Base-by-base conservation (phyloP, 2,797 vertebrate genomes). In the Sternotherus odoratus region DNA sequence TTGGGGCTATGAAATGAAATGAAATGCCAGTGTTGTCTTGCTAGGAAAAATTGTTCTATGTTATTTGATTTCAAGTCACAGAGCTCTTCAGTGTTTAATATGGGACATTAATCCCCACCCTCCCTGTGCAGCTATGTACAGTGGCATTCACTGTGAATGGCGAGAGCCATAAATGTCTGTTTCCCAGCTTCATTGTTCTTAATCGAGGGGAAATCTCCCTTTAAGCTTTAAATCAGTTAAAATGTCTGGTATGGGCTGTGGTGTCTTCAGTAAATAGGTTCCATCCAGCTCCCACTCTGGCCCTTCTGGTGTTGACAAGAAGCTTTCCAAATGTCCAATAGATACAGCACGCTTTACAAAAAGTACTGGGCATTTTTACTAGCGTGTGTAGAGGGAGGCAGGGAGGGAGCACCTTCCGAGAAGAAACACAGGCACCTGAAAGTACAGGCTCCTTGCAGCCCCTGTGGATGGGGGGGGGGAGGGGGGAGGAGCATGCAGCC, bases 231-330 rank as follows among this genome's bases (percentile, higher is more conserved):
- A 87, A 75, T 30, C 72, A 75, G 43, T 75, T 74, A 48, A 48
- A 90, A 63, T 13, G 93, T 79, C 82, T 88, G 0, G 88, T 82
- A 82, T 3, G 8, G 36, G 8, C 72, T 85, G 26, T 16, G 24
- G 11, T 92, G 49, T 85, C 60, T 88, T 88, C 82, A 77, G 43
- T 77, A 57, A 33, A 33, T 30, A 28, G 39, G 28, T 89, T 83
- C 51, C 69, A 69, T 74, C 77, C 66, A 0, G 72, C 77, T 89
- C 87, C 84, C n/a, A 53, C 63, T n/a, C 49, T 85, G 83, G 85
- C 54, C 39, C 91, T 94, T 82, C 60, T 89, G 77, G 46, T 95
- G 74, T 78, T 92, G 93, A 83, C 60, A 69, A 77, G 80, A 83
- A 49, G 36, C 5, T 87, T 92, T 54, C 12, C 33, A 86, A 93